Conservation (phyloP, 2,797 vertebrate genomes). For the Danio albolineatus region DNA sequence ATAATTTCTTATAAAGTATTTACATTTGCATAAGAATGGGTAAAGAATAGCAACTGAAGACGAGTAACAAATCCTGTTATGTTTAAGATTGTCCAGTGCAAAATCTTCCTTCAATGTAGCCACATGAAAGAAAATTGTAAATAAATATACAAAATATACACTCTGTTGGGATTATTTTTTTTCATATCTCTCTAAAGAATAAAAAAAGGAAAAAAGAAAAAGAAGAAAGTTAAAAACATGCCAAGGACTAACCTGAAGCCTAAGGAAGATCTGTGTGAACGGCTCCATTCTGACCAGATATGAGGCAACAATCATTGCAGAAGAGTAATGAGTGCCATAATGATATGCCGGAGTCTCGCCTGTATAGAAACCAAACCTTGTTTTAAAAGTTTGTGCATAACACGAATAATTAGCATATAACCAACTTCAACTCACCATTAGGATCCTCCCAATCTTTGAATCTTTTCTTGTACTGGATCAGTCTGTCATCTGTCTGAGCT, state of each 20-base stretch:
- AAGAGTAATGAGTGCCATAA: conserved; percentile 98
- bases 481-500: conserved; percentile 94
- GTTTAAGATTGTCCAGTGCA: background rate
- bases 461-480: conserved; percentile 96
- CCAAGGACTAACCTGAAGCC: conserved; percentile 86
- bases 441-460: conserved; percentile 99
- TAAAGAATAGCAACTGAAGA: background rate
- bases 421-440: conserved; percentile 79
- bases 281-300: conserved; percentile 98
- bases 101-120: background rate
- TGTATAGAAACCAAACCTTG: conserved; percentile 61
- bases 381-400: background rate
- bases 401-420: background rate
- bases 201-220: background rate
- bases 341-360: conserved; percentile 98
- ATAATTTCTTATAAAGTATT: background rate
- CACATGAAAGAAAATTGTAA: background rate
- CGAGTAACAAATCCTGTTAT: too few species aligned
- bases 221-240: background rate
- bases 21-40: background rate
- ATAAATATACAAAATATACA: too few species aligned
- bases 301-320: conserved; percentile 99
- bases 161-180: too few species aligned
- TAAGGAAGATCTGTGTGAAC: conserved; percentile 97
- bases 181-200: background rate